A percentile compares a stretch with the other conserved stretches of the same genome.
Evolutionary conservation across 2,888 invertebrate species (phyloP).

Genomic region (Andrena minutula): DNA sequence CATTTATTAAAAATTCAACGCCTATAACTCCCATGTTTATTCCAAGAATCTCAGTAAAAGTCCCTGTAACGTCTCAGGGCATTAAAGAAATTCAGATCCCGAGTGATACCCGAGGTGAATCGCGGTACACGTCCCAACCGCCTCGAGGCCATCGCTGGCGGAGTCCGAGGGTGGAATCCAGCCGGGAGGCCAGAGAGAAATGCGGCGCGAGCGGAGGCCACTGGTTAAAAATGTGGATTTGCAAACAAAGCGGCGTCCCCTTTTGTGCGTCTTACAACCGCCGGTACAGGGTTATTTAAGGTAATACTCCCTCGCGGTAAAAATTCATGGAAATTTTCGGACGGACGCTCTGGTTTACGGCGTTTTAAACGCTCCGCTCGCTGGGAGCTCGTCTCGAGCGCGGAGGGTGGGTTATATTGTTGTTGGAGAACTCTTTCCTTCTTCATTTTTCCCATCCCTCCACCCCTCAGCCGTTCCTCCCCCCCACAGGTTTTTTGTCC

Average conservation of each 20-base stretch:
- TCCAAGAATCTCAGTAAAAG: too few species aligned
- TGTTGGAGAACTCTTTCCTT: background rate
- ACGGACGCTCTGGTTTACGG: conserved; percentile 32
- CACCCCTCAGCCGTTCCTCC: too few species aligned
- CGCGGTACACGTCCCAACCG: background rate
- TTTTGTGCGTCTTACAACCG: conserved; percentile 32
- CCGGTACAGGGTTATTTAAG: conserved; percentile 28
- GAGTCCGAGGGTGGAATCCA: background rate
- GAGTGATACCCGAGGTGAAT: background rate
- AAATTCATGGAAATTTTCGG: conserved; percentile 43
- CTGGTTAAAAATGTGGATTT: conserved; percentile 24
- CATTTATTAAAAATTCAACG: too few species aligned
- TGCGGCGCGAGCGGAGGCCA: background rate
- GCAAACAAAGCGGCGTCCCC: conserved; percentile 24
- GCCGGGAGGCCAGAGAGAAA: conserved; percentile 1
- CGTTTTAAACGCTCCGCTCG: conserved; percentile 31
- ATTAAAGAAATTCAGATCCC: background rate
- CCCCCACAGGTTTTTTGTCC: background rate
- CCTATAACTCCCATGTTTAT: too few species aligned
- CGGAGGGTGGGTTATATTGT: conserved; percentile 32
- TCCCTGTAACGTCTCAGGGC: background rate
- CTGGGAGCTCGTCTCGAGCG: conserved; percentile 13
- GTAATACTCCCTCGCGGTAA: conserved; percentile 63
- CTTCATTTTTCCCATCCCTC: background rate
- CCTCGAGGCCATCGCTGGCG: conserved; percentile 3